Base-by-base conservation (phyloP, 2,797 vertebrate species). In the Sciaenops ocellatus region DNA sequence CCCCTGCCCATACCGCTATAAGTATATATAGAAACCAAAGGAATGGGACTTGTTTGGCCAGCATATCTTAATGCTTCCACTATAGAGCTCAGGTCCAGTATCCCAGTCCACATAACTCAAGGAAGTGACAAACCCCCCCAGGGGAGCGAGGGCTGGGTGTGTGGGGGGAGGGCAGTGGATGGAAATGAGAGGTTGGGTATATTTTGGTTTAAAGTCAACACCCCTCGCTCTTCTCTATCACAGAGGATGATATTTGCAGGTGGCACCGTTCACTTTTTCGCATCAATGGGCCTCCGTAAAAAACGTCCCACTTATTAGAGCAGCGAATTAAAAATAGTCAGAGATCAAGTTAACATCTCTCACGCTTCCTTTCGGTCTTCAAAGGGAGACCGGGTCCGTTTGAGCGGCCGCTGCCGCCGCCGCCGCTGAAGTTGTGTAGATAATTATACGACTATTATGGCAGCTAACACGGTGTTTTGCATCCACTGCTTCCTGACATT, bases 81-180 rank as follows among this genome's bases (percentile, higher is more conserved):
- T 83, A 59, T 51, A 76, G 80, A 84, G 81, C 84, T 82, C 79
- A 79, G 91, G 89, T 93, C 90, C 91, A 92, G 84, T 17, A 79
- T 93, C 91, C 91, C 91, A 83, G 83, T 89, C 84, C 92, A 89
- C 92, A 93, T 93, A 93, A 94, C 90, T 94, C 93, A 93, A 77
- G 77, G 66, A 81, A 79, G 89, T 94, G 93, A 93, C 92, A 93
- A 90, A 81, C 65, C 79, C 80, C 69, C 86, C 77, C 76, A 34
- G 72, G 89, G 87, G 89, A 85, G 84, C 11, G 9, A 52, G 76
- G 77, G 75, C 64, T 6, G 72, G 79, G 76, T 75, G 76, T 48
- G 59, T 48, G 10, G n/a, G 57, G 57, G 56, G 59, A 28, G 56
- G 24, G 26, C 13, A 50, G 51, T 56, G 73, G 72, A 48, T 71